Conservation (phyloP, 1,140 invertebrate species). For the Gonatopus flavifemur region DNA sequence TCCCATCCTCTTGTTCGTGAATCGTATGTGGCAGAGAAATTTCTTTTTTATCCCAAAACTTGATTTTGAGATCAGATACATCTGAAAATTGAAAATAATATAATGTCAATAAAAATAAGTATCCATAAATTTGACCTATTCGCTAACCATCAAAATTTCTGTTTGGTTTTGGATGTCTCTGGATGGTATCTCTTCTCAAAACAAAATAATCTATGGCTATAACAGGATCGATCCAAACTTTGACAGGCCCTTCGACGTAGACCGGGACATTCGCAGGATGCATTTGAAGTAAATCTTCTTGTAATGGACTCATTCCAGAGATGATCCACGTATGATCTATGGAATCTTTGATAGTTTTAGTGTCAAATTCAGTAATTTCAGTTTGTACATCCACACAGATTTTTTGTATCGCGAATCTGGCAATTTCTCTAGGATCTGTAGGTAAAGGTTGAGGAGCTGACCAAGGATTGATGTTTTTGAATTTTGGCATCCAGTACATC, state of each 20-base stretch:
- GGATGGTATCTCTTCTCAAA: constrained; percentile 67
- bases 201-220: constrained; percentile 86
- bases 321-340: constrained; percentile 94
- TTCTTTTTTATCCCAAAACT: constrained; percentile 56
- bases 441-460: constrained; percentile 76
- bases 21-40: constrained; percentile 63
- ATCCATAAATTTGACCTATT: constrained; percentile 6
- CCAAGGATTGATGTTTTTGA: constrained; percentile 90
- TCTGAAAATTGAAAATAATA: constrained; percentile 60
- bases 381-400: constrained; percentile 86
- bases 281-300: constrained; percentile 74
- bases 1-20: constrained; percentile 94
- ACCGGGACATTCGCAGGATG: constrained; percentile 64
- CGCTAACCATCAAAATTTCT: constrained; percentile 67
- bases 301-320: constrained; percentile 80
- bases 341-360: constrained; percentile 71
- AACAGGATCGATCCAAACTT: constrained; percentile 76
- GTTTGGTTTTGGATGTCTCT: constrained; percentile 33
- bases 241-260: constrained; percentile 86
- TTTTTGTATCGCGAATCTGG: constrained; percentile 80
- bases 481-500: constrained; percentile 99
- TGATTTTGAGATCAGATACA: constrained; percentile 67
- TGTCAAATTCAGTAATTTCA: constrained; percentile 66
- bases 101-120: constrained; percentile 6
- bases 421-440: constrained; percentile 76